These are phyloP conservation scores for Eupithecia pulchellata DNA, from an alignment of 2,888 invertebrate species.

Conservation along the genomic window DNA sequence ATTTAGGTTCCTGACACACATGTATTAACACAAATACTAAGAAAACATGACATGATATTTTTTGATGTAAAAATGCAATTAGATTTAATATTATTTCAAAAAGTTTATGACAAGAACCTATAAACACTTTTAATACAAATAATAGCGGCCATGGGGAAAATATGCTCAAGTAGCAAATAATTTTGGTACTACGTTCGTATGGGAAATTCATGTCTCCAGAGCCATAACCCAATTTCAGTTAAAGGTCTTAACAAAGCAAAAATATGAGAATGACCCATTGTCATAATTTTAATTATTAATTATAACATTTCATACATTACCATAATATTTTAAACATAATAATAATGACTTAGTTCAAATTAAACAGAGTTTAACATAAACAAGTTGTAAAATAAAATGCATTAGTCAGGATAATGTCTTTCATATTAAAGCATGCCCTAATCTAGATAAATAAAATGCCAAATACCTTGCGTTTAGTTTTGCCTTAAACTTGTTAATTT, in stretches of 20 bases:
- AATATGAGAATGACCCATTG: background rate
- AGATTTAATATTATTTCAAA: too few species aligned
- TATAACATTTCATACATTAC: background rate
- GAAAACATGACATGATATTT: too few species aligned
- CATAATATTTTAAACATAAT: constrained; percentile 16
- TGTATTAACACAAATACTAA: too few species aligned
- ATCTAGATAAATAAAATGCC: constrained; percentile 21
- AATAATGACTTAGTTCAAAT: constrained; percentile 40
- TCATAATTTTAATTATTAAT: too few species aligned
- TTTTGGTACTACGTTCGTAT: too few species aligned
- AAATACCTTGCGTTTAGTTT: constrained; percentile 9
- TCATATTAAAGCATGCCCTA: constrained; percentile 27
- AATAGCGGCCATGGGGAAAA: too few species aligned
- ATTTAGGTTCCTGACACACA: too few species aligned
- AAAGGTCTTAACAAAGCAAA: background rate
- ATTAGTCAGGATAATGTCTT: constrained; percentile 35
- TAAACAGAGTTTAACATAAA: constrained; percentile 35
- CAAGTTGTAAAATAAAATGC: constrained; percentile 30
- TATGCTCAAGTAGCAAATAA: too few species aligned
- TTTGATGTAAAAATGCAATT: too few species aligned
- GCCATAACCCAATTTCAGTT: background rate
- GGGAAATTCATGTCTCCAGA: too few species aligned
- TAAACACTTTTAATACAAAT: too few species aligned
- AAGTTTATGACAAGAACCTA: too few species aligned
- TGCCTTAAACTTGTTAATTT: background rate